Conservation (phyloP, 2,113 vertebrate species). For the Atrichornis clamosus region DNA sequence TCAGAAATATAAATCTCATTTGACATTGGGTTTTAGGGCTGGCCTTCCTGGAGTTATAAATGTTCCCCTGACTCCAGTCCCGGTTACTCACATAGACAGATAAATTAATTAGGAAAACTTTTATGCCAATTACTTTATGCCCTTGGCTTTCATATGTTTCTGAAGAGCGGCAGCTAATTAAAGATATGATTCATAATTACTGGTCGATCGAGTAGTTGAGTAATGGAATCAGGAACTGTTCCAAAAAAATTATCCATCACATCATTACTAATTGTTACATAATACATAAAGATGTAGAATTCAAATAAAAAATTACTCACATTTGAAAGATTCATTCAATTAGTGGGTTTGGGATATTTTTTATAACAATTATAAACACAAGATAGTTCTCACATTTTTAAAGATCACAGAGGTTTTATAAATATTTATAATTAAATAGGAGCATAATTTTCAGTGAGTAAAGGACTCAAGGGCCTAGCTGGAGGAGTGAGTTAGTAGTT, state of each 20-base stretch:
- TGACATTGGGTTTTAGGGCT: conserved; percentile 78
- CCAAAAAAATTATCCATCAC: conserved; percentile 85
- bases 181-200: conserved; percentile 90
- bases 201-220: conserved; percentile 82
- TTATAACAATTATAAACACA: conserved; percentile 67
- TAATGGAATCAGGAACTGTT: conserved; percentile 85
- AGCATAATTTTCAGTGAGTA: not conserved
- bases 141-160: conserved; percentile 88
- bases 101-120: conserved; percentile 95
- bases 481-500: not conserved
- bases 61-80: conserved; percentile 85
- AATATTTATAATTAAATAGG: conserved; percentile 52
- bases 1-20: conserved; percentile 81
- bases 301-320: conserved; percentile 79
- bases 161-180: conserved; percentile 87
- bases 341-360: conserved; percentile 46
- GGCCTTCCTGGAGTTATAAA: conserved; percentile 87
- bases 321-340: conserved; percentile 72
- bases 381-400: conserved; percentile 54
- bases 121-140: conserved; percentile 93
- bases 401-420: conserved; percentile 45
- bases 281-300: conserved; percentile 79
- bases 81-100: conserved; percentile 87
- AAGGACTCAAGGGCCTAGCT: not conserved
- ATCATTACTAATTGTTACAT: conserved; percentile 86